Evolutionary conservation across 2,797 vertebrate genomes (phyloP).

Genomic region (Dicrostonyx torquatus): DNA sequence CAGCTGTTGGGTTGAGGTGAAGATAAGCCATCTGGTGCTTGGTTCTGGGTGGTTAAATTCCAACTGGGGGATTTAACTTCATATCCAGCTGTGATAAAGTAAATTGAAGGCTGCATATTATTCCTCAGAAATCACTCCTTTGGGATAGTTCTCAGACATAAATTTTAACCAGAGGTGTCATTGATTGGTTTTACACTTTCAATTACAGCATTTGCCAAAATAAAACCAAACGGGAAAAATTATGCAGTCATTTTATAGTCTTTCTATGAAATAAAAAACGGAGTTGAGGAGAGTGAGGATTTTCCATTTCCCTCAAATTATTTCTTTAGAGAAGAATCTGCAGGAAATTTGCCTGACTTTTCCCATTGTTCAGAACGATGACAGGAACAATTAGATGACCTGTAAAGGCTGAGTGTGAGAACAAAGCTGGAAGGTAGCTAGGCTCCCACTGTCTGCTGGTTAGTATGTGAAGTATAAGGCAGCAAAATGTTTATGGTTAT

Average conservation of each 20-base stretch:
- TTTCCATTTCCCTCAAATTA: slow-evolving; percentile 33
- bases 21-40: slow-evolving; percentile 81
- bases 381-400: slow-evolving; percentile 2
- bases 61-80: slow-evolving; percentile 80
- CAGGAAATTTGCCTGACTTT: not conserved
- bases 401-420: not conserved
- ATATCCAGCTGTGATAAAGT: slow-evolving; percentile 82
- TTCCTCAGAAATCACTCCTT: slow-evolving; percentile 76
- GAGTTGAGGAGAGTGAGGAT: slow-evolving; percentile 39
- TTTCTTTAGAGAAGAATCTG: not conserved
- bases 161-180: slow-evolving; percentile 79
- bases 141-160: slow-evolving; percentile 71
- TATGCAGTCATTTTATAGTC: slow-evolving; percentile 48
- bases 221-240: slow-evolving; percentile 65
- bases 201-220: slow-evolving; percentile 68
- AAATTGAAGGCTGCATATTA: slow-evolving; percentile 82
- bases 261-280: slow-evolving; percentile 56
- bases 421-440: not conserved
- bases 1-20: slow-evolving; percentile 79
- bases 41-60: slow-evolving; percentile 82
- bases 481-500: not conserved
- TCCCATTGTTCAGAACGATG: not conserved
- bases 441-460: not conserved
- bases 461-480: not conserved
- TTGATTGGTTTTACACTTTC: slow-evolving; percentile 77